These are phyloP conservation scores for Copsychus sechellarum DNA, from an alignment of 2,113 vertebrate genomes.

Conservation along the genomic window DNA sequence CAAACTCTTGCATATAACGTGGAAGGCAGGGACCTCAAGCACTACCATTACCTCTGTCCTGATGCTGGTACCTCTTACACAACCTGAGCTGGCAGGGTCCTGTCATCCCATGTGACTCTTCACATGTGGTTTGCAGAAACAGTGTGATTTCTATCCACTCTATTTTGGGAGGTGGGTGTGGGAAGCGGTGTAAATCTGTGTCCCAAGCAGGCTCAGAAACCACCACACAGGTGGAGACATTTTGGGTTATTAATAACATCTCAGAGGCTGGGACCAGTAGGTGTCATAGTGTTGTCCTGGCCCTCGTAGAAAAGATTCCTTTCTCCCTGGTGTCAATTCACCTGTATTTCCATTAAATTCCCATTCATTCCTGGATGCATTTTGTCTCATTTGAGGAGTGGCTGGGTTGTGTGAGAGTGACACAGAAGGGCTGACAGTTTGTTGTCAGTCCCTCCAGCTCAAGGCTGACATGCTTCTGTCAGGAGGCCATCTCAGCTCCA, in stretches of 20 bases:
- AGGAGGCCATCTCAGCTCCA: neutral
- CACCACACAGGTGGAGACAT: neutral
- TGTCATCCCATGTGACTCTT: neutral
- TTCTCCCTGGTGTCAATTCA: neutral
- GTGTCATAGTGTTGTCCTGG: neutral
- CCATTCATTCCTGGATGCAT: neutral
- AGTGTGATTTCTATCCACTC: neutral
- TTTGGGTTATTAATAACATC: neutral
- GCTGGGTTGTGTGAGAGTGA: neutral
- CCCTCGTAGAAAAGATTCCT: neutral
- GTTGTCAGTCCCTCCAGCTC: neutral
- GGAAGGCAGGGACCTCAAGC: neutral
- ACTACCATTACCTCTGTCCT: neutral
- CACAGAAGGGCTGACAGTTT: neutral
- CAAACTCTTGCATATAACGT: neutral
- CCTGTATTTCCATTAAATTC: neutral
- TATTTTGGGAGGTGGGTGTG: slow-evolving; percentile 4
- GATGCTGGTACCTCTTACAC: neutral
- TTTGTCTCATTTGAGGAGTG: neutral
- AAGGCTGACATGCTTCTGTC: neutral
- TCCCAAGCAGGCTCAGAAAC: neutral
- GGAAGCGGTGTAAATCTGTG: neutral
- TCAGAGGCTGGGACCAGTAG: neutral
- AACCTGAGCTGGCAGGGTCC: neutral
- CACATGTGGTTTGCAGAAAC: neutral